Evolutionary conservation across 2,113 vertebrate genomes (phyloP), one percentile per base, ranked within the genome.

Genomic region (Egretta garzetta): DNA sequence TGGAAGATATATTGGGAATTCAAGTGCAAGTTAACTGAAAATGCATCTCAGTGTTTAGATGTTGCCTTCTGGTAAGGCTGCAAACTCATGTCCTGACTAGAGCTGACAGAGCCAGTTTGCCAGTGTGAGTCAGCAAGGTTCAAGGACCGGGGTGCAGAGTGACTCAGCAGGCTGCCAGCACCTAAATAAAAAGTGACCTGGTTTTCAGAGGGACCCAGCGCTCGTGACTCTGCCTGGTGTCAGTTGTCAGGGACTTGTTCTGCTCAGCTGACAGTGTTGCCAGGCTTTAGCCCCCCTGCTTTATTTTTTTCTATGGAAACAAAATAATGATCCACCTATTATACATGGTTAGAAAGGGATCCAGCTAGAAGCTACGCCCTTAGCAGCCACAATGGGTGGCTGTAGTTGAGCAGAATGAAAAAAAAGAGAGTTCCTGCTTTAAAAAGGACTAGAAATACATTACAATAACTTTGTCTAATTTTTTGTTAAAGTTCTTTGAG

Each of bases 281-380:
- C 76, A 87, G 39, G 91, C 52, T 93, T 93, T 52, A 77, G 27
- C 18, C 43, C 27, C 10, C 28, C 30, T 15, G 41, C 41, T 43
- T 66, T 22, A 6, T 37, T 82, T 82, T 81, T 81, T 73, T 14
- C 88, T 41, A 26, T 82, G 84, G 89, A 93, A 95, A 94, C 86
- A 93, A 89, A 93, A 80, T 85, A 45, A 82, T 81, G 94, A 96
- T 85, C 95, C 77, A 76, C 60, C 93, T 90, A 94, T 97, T 97
- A 85, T 95, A 66, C 62, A 14, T 27, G 71, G 81, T 45, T 71
- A 90, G 91, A 94, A 87, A 96, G 37, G 62, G 96, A 97, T 96
- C 58, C 80, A 49, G 84, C 95, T 85, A 80, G 96, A 97, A 96
- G 86, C 86, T 81, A 74, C 13, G n/a, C 77, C 88, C 62, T 33